These are phyloP conservation scores for Plotosus lineatus DNA, from an alignment of 2,113 vertebrate genomes.

Conservation along the genomic window DNA sequence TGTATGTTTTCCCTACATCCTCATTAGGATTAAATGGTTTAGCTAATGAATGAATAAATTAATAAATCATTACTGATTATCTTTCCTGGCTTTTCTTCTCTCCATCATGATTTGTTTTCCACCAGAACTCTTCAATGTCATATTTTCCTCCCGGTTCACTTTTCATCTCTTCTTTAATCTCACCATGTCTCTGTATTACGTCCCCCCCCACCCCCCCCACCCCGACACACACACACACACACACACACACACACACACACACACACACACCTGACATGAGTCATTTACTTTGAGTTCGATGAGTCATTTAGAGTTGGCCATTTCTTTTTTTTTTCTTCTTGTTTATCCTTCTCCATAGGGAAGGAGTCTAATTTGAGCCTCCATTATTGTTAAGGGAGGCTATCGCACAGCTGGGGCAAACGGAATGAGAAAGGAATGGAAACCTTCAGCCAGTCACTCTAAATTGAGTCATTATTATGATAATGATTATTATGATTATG, in stretches of 20 bases:
- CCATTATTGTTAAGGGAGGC: not conserved
- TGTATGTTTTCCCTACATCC: too few species aligned
- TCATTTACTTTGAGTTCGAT: constrained; percentile 35
- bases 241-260: too few species aligned
- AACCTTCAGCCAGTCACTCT: not conserved
- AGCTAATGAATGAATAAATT: too few species aligned
- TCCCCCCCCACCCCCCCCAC: not conserved
- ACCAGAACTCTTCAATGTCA: not conserved
- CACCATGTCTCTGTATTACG: not conserved
- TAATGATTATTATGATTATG: too few species aligned
- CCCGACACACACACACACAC: too few species aligned
- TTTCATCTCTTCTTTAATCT: not conserved
- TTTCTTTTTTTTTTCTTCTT: not conserved
- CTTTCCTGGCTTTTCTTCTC: not conserved
- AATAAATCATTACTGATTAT: not conserved
- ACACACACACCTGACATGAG: too few species aligned
- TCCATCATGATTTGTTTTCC: not conserved
- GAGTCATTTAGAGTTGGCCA: constrained; percentile 16
- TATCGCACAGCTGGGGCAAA: not conserved
- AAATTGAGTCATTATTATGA: too few species aligned
- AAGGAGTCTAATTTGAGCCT: constrained; percentile 5
- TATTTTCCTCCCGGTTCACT: not conserved
- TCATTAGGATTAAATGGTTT: too few species aligned
- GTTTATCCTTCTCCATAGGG: not conserved
- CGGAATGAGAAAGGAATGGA: not conserved